Percentiles rank a stretch among this genome's conserved stretches.
These are phyloP conservation scores for Corythaeola cristata DNA, from an alignment of 2,113 vertebrate species.

Conservation along the genomic window DNA sequence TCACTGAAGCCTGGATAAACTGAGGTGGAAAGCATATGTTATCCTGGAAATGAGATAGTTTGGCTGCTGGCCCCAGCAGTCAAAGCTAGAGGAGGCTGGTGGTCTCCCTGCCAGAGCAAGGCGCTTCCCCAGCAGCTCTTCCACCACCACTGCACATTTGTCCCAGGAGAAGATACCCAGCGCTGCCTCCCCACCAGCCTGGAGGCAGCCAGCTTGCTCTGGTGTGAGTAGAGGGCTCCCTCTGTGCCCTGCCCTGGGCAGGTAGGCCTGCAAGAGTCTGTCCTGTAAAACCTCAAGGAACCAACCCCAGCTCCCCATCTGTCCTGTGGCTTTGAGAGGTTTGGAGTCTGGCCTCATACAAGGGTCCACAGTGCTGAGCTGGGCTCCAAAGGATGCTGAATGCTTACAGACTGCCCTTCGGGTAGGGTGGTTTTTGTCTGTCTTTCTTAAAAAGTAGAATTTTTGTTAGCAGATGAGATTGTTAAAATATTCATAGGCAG, in stretches of 20 bases:
- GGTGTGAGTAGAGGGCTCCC: background rate
- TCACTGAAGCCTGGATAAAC: background rate
- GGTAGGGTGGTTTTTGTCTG: background rate
- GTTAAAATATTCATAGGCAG: background rate
- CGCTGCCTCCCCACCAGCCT: fast-evolving
- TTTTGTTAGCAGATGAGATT: background rate
- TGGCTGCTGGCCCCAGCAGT: background rate
- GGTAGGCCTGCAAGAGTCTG: background rate
- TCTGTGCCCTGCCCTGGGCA: background rate
- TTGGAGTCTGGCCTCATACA: background rate
- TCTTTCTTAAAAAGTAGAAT: background rate
- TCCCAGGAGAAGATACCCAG: background rate
- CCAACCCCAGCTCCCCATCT: background rate
- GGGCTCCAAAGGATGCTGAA: background rate
- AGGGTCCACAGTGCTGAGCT: background rate
- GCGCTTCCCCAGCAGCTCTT: background rate
- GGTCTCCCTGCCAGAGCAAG: background rate
- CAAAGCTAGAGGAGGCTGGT: background rate
- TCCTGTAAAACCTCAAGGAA: background rate
- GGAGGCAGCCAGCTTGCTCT: background rate
- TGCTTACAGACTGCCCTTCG: background rate
- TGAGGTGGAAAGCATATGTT: background rate
- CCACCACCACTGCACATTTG: background rate
- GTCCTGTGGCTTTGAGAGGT: background rate
- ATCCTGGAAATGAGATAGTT: background rate